Percentiles rank a stretch among this genome's conserved stretches.
Conservation (phyloP, 1,140 invertebrate genomes). For the Heliconius nattereri region DNA sequence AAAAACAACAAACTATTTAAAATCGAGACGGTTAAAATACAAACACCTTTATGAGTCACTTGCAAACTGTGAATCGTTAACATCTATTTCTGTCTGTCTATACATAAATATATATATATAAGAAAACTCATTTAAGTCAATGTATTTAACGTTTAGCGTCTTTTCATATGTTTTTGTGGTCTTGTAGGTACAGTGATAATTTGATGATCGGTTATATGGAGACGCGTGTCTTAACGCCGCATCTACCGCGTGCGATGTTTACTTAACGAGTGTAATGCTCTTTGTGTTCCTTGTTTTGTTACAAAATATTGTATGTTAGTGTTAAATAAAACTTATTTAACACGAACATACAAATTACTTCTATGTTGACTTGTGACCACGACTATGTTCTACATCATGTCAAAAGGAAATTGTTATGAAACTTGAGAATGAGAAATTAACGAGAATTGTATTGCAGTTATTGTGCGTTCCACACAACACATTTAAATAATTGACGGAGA, state of each 20-base stretch:
- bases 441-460: not conserved
- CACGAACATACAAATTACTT: constrained; percentile 75
- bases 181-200: constrained; percentile 55
- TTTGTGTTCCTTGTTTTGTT: constrained; percentile 80
- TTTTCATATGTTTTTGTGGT: constrained; percentile 42
- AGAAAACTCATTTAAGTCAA: constrained; percentile 35
- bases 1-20: not conserved
- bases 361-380: constrained; percentile 66
- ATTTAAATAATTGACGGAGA: not conserved
- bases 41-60: not conserved
- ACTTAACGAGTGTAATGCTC: constrained; percentile 74
- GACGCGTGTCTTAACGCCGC: constrained; percentile 54
- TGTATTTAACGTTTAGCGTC: constrained; percentile 42
- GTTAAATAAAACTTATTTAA: too few relatives aligned
- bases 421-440: constrained; percentile 41
- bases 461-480: too few relatives aligned
- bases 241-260: constrained; percentile 57
- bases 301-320: constrained; percentile 81
- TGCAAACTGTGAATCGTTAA: not conserved
- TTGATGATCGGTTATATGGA: constrained; percentile 56
- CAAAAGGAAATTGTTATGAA: constrained; percentile 57
- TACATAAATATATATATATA: not conserved
- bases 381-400: constrained; percentile 45
- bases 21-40: not conserved
- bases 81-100: too few relatives aligned